Evolutionary conservation across 2,888 invertebrate species (phyloP).

Genomic region (Neoascia interrupta): DNA sequence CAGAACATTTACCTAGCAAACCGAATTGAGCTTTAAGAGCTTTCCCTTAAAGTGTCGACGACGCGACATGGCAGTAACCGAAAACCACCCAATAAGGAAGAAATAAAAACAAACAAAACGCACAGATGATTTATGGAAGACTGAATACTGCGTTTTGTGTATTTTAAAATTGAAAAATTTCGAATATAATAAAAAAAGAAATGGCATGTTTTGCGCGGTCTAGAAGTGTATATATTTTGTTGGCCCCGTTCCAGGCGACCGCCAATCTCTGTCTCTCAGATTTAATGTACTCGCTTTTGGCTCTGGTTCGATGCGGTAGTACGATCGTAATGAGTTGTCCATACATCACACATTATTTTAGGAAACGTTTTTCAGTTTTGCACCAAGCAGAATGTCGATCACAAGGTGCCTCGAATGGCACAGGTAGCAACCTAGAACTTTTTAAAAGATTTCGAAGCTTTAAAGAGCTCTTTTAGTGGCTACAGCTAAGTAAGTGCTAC

Average conservation of each 20-base stretch:
- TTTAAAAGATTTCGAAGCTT: too few relatives aligned
- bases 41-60: slow-evolving; percentile 52
- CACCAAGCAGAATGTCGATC: background rate
- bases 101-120: slow-evolving; percentile 4
- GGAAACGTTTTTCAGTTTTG: slow-evolving; percentile 8
- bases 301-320: slow-evolving; percentile 39
- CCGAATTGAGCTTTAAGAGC: slow-evolving; percentile 36
- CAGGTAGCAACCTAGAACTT: too few relatives aligned
- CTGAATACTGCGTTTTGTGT: slow-evolving; percentile 25
- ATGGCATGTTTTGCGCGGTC: background rate
- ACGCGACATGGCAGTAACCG: slow-evolving; percentile 7
- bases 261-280: slow-evolving; percentile 61
- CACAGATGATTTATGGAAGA: slow-evolving; percentile 14
- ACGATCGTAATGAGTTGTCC: slow-evolving; percentile 52
- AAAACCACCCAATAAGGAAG: slow-evolving; percentile 25
- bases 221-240: slow-evolving; percentile 24
- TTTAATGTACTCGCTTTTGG: slow-evolving; percentile 62
- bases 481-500: too few relatives aligned
- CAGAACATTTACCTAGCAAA: slow-evolving; percentile 8
- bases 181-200: slow-evolving; percentile 17
- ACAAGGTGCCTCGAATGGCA: slow-evolving; percentile 16
- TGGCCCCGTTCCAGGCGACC: slow-evolving; percentile 63
- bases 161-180: slow-evolving; percentile 39
- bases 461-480: too few relatives aligned
- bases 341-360: slow-evolving; percentile 50